Evolutionary conservation across 2,113 vertebrate genomes (phyloP), one percentile per base, ranked within the genome.

Genomic region (Pluvialis apricaria): DNA sequence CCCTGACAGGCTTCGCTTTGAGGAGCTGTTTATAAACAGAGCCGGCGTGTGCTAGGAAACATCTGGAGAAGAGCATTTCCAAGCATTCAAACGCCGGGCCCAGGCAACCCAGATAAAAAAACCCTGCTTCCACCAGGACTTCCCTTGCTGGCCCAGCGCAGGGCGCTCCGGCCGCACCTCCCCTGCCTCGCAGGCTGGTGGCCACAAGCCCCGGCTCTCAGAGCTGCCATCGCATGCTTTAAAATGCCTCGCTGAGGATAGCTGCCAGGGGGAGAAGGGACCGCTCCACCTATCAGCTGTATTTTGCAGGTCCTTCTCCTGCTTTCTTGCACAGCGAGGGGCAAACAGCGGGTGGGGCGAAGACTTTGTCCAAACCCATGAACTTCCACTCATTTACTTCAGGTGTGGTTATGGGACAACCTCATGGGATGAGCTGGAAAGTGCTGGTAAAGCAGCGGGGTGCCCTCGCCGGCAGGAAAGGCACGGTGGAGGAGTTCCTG

Each of bases 11-110:
- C 78, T 94, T 58, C 52, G 94, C 92, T 96, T 90, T 87, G 82
- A 96, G 92, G 69, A 54, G 88, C 45, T 97, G 85, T 97, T 93
- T 97, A 92, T 87, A 97, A 97, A 98, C 57, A 96, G 84, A 91
- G 93, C 70, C 15, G 20, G 94, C 44, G 29, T 91, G 94, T 68
- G 93, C 94, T 85, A 97, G 97, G 97, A 95, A 94, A 96, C 80
- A 94, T 97, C 98, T 97, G 97, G 95, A 92, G 95, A 94, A 82
- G 84, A 88, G 96, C 93, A 97, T 95, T 97, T 97, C 97, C 94
- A 95, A 95, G 94, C 95, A 97, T 92, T 96, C 95, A 97, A 94
- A 89, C 1, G 12, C 71, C 5, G 9, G 89, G 87, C 55, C 61
- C 90, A 94, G 92, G 95, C 95, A 93, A 79, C 66, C 54, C 66